phyloP scores from a whole-genome alignment of 2,113 vertebrate genomes.

The Ursus arctos region DNA sequence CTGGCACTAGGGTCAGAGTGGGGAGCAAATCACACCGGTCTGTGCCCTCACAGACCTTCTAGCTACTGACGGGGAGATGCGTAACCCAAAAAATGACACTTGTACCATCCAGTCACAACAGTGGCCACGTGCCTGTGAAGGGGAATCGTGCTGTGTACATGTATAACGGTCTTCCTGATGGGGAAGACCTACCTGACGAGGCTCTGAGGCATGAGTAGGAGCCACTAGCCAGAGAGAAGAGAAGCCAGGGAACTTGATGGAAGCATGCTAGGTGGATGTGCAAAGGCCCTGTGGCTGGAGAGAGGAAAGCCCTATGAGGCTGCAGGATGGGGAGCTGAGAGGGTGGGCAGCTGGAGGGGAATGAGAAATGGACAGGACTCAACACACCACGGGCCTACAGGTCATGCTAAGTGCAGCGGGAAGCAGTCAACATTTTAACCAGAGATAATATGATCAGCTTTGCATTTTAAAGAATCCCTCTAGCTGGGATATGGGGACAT shows the following conservation, averaged over 20 bases:
- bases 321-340: not conserved
- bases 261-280: not conserved
- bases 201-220: not conserved
- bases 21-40: rapidly evolving
- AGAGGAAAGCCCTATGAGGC: not conserved
- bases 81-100: not conserved
- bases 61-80: not conserved
- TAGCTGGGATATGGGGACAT: not conserved
- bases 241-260: not conserved
- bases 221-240: not conserved
- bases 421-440: not conserved
- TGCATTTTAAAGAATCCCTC: not conserved
- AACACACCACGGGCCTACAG: rapidly evolving
- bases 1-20: not conserved
- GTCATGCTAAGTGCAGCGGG: rapidly evolving
- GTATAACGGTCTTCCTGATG: rapidly evolving
- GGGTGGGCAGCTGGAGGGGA: too few species aligned
- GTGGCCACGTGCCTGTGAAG: not conserved
- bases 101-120: not conserved
- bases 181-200: not conserved
- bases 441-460: not conserved
- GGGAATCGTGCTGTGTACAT: too few species aligned
- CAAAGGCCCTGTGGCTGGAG: not conserved
- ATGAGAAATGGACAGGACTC: not conserved
- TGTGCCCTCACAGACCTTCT: not conserved